Base-by-base conservation (phyloP, 2,888 invertebrate genomes). In the Trichogramma evanescens region DNA sequence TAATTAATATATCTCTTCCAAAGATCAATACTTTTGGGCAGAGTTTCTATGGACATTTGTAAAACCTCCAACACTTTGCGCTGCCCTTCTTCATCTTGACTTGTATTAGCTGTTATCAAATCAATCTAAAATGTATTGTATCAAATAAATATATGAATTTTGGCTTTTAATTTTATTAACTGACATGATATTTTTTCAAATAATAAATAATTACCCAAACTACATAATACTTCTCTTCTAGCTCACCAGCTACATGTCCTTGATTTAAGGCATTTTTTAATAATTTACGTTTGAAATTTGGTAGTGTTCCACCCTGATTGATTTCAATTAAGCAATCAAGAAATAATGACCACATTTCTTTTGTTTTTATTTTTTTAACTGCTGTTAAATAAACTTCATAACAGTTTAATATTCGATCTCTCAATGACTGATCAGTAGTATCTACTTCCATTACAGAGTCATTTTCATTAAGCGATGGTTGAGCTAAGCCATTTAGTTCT, bases 281-380 rank as follows among this genome's bases (percentile, higher is more conserved):
- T 39, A 82, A 72, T 61, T 82, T 81, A 40, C 78, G 78, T 66
- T 81, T 83, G 9, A 80, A 78, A 46, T 77, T 78, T 3, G 81
- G 79, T 41, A 82, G 75, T 1, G 76, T 72, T 2, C 73, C 73
- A 59, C 84, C 81, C 39, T 78, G 76, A 71, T 82, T 82, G 0
- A 84, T 74, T 65, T 83, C 80, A 40, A 83, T 66, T 72, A 86
- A 77, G 39, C 81, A 82, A 62, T 85, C 82, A 55, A 86, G 74
- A 65, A 83, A 86, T 3, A 80, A 67, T 0, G 79, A 78, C 82
- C 83, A 84, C 80, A 84, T 84, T 67, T 78, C 75, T 66, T 78
- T 77, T 2, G 81, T 80, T 66, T 81, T 78, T 2, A 82, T 69
- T 63, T 76, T 77, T 57, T 79, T 76, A 1, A 83, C 78, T 5